These are phyloP conservation scores for Nestor notabilis DNA, from an alignment of 2,113 vertebrate species.

Conservation along the genomic window DNA sequence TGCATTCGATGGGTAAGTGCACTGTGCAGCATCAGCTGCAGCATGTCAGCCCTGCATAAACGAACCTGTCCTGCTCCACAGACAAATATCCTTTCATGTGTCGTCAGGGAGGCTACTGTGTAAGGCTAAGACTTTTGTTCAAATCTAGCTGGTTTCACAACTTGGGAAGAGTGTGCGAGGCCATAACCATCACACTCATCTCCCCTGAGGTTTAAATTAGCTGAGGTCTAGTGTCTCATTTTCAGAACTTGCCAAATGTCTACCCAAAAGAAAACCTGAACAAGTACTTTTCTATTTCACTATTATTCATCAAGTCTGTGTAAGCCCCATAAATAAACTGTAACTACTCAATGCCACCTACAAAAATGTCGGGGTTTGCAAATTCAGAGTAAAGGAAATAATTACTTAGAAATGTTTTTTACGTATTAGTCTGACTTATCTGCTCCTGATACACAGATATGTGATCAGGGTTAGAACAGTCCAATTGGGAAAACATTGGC, in stretches of 20 bases:
- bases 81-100: neutral
- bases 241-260: neutral
- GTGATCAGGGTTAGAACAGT: neutral
- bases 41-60: neutral
- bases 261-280: neutral
- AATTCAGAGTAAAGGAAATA: neutral
- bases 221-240: slow-evolving; percentile 2
- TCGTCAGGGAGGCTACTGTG: neutral
- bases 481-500: neutral
- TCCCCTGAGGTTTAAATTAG: slow-evolving; percentile 32
- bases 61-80: neutral
- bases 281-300: slow-evolving; percentile 13
- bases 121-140: neutral
- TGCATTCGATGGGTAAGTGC: neutral
- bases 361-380: slow-evolving; percentile 27
- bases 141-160: neutral
- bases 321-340: slow-evolving; percentile 17
- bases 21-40: neutral
- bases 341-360: neutral
- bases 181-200: neutral
- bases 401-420: neutral
- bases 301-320: slow-evolving; percentile 21
- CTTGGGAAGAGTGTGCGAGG: neutral
- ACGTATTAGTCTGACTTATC: slow-evolving; percentile 7
- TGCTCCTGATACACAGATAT: neutral